Base-by-base conservation (phyloP, 2,113 vertebrate genomes). In the Cryptomyrus ogoouensis region DNA sequence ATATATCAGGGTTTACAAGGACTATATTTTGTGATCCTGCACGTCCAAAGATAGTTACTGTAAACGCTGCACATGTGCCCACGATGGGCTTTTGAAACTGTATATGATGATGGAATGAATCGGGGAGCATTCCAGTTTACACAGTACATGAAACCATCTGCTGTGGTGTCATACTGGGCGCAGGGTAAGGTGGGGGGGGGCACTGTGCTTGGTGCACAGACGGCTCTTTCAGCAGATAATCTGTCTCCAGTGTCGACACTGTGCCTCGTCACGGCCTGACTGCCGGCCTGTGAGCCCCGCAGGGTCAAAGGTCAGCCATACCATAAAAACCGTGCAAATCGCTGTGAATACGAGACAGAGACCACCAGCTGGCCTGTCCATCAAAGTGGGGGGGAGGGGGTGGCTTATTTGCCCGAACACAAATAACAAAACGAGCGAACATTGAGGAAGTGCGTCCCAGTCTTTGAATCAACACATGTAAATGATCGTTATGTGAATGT, bases 401-500 rank as follows among this genome's bases (percentile, higher is more conserved):
- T 19, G 24, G 42, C 80, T 47, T 46, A 84, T 84, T 84, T n/a
- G 83, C 24, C 44, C 83, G 7, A 47, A 84, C 44, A 47, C 44
- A 44, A 84, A n/a, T 47, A 47, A 84, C 21, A 47, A 47, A n/a
- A 84, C 21, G 4, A 21, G 42, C 10, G 10, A n/a, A 47, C 83
- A 47, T 3, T n/a, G 44, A 47, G 0, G 5, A 44, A 46, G 44
- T 10, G 44, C 19, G 35, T 42, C 2, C 74, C 74, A 10, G 17
- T 84, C 83, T 84, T 84, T 84, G 44, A 84, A 84, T 84, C 21
- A 47, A 84, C 44, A 84, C 83, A 84, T 47, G 83, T n/a, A 84
- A 9, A 84, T 47, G 21, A n/a, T 13, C 44, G 7, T 84, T 47
- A 47, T 84, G 44, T 46, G 12, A 24, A 84, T 24, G 9, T 4